Evolutionary conservation across 2,888 invertebrate genomes (phyloP), one percentile per base, ranked within the genome.

Genomic region (Ellobium chinense): DNA sequence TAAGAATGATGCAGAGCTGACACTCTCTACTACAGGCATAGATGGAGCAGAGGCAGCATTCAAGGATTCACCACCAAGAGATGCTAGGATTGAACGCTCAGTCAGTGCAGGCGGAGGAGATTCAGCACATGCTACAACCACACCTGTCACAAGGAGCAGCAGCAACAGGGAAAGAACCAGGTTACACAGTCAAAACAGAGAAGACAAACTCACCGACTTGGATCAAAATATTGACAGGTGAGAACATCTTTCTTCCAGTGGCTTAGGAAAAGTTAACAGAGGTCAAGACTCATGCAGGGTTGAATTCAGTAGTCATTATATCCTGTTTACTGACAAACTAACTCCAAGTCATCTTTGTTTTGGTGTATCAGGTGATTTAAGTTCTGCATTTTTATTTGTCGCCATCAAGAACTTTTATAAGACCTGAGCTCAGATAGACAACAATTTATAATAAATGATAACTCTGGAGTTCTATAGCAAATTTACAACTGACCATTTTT

Each of bases 191-290:
- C 24, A 76, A 4, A 1, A n/a, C n/a, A 69, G 63, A 39, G 75
- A 75, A n/a, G 63, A 62, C 24, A 80, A 80, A 36, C 27, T 75
- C 34, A 80, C 36, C 62, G 75, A 80, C 24, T 37, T 80, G 75
- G 75, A 75, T 36, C 80, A 74, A 24, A 80, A 80, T 31, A 75
- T 80, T 72, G 80, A 75, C 27, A 75, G 75, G 80, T 80, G n/a
- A 56, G 79, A 24, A n/a, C n/a, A n/a, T 46, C 7, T 46, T 46
- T 46, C 18, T 46, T 46, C 9, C 18, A 46, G 18, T 46, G 46
- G 46, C n/a, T n/a, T n/a, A n/a, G n/a, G n/a, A n/a, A n/a, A n/a
- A n/a, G n/a, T n/a, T n/a, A n/a, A n/a, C n/a, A n/a, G n/a, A n/a
- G n/a, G n/a, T n/a, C n/a, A n/a, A n/a, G n/a, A n/a, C n/a, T n/a